Evolutionary conservation across 2,797 vertebrate species (phyloP).

Genomic region (Hafferia zeledoni): DNA sequence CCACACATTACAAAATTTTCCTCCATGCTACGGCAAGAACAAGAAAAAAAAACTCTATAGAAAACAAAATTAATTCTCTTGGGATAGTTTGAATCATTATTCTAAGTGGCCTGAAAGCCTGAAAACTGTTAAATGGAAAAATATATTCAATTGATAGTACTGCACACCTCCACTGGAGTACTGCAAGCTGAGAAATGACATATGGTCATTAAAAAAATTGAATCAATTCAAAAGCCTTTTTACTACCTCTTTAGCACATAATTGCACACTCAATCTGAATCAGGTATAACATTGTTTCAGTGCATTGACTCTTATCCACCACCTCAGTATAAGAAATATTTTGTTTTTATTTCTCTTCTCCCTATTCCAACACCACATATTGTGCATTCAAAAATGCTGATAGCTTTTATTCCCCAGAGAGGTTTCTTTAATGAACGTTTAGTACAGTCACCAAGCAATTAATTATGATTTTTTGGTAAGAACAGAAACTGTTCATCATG

Average conservation of each 20-base stretch:
- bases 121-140: neutral
- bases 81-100: neutral
- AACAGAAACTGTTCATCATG: neutral
- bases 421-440: neutral
- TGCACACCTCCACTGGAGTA: neutral
- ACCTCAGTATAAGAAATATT: neutral
- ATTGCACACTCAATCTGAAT: neutral
- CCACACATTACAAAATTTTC: neutral
- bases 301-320: neutral
- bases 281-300: neutral
- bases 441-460: neutral
- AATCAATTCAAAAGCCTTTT: neutral
- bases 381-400: neutral
- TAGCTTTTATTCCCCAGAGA: neutral
- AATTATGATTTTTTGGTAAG: neutral
- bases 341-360: neutral
- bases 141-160: neutral
- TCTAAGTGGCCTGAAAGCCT: neutral
- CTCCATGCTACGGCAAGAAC: neutral
- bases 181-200: neutral
- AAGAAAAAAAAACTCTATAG: neutral
- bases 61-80: neutral
- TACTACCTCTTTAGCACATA: neutral
- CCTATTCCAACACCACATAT: fast-evolving
- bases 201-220: neutral